phyloP scores from a whole-genome alignment of 2,113 vertebrate genomes.

The Tylochromis polylepis region DNA sequence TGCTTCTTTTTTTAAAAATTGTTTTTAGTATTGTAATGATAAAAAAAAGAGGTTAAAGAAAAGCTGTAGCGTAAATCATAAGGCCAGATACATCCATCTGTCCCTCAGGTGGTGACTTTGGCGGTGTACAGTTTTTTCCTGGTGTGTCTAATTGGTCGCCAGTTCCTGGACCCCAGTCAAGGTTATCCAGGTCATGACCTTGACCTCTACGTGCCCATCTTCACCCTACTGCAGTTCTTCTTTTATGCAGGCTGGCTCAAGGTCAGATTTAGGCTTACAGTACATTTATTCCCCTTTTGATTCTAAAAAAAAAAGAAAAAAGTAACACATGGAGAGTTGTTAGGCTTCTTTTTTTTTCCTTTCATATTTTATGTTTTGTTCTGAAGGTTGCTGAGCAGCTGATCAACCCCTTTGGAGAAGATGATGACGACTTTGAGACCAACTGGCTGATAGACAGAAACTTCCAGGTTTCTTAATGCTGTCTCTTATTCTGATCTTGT shows the following conservation, averaged over 20 bases:
- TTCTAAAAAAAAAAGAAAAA: not conserved
- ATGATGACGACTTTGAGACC: conserved; percentile 91
- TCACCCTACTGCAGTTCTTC: conserved; percentile 94
- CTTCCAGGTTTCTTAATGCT: conserved; percentile 78
- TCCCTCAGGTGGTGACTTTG: conserved; percentile 85
- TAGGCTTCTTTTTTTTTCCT: not conserved
- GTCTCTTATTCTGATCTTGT: not conserved
- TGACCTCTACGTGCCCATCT: conserved; percentile 87
- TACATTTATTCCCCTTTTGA: not conserved
- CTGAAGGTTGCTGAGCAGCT: conserved; percentile 87
- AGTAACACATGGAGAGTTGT: not conserved
- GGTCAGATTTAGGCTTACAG: conserved; percentile 60
- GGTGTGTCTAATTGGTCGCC: conserved; percentile 89
- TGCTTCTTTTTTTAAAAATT: accelerated
- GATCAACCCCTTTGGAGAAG: conserved; percentile 92
- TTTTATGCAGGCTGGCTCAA: conserved; percentile 95
- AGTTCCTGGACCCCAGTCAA: conserved; percentile 87
- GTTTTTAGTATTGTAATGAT: accelerated
- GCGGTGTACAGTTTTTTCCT: conserved; percentile 93
- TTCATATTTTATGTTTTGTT: not conserved
- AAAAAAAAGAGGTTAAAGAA: not conserved
- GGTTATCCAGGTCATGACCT: conserved; percentile 85
- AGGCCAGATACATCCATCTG: not conserved
- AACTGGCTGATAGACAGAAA: conserved; percentile 91
- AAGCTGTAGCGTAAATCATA: accelerated